Percentiles rank a stretch among this genome's conserved stretches.
Conservation (phyloP, 2,113 vertebrate genomes). For the Oncorhynchus tshawytscha region DNA sequence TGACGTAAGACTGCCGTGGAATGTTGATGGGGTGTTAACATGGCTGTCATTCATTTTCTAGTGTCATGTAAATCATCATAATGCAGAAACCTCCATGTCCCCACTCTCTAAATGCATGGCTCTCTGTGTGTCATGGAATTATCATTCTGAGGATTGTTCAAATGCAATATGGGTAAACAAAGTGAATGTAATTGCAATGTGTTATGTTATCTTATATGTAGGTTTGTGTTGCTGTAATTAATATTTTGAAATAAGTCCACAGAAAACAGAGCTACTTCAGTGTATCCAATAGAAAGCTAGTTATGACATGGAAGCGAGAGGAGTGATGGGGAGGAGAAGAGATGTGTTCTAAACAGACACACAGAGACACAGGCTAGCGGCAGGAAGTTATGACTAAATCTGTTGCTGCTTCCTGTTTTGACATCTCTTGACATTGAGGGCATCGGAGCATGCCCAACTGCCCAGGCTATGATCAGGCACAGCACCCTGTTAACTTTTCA, state of each 20-base stretch:
- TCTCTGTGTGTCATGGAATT: not conserved
- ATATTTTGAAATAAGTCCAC: not conserved
- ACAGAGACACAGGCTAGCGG: slow-evolving; percentile 19
- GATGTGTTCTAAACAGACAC: not conserved
- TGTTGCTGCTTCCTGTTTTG: slow-evolving; percentile 60
- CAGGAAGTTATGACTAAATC: slow-evolving; percentile 61
- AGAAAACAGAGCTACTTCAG: no score
- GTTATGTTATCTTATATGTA: not conserved
- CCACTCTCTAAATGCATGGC: no score
- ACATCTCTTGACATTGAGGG: slow-evolving; percentile 37
- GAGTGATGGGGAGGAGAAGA: not conserved
- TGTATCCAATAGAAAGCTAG: no score
- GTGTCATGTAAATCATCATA: no score
- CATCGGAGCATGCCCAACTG: no score
- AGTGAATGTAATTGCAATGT: not conserved
- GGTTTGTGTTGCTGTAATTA: not conserved
- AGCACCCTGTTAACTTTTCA: no score
- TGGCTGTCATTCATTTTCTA: no score
- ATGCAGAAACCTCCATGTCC: no score
- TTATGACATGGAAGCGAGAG: not conserved
- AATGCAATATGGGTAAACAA: not conserved
- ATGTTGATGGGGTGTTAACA: not conserved
- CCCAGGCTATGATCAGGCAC: no score
- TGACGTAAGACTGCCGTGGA: not conserved
- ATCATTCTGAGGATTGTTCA: not conserved